Evolutionary conservation across 2,797 vertebrate genomes (phyloP).

Genomic region (Jordanella pulchra): DNA sequence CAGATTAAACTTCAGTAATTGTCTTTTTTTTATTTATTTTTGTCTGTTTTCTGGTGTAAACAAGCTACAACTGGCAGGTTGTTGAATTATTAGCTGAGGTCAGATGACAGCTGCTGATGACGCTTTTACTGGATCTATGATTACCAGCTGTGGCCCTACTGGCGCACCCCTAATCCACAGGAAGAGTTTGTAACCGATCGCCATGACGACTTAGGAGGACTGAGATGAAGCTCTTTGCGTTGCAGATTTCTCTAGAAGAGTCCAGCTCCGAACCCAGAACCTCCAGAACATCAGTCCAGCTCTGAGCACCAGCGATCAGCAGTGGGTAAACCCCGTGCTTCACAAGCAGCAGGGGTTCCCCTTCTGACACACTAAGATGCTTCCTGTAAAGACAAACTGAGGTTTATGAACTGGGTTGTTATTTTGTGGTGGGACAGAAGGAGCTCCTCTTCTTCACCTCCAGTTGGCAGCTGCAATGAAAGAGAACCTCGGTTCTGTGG

Average conservation of each 20-base stretch:
- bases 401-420: no score
- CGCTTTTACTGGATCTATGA: slow-evolving; percentile 41
- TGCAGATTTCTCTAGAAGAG: slow-evolving; percentile 16
- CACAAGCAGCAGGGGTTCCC: no score
- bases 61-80: slow-evolving; percentile 6
- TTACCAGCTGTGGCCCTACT: slow-evolving; percentile 60
- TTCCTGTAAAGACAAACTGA: no score
- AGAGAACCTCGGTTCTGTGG: slow-evolving; percentile 1
- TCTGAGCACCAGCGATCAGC: background rate
- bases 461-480: background rate
- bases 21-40: no score
- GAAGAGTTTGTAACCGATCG: slow-evolving; percentile 49
- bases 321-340: slow-evolving; percentile 46
- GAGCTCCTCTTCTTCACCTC: background rate
- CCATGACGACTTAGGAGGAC: slow-evolving; percentile 26
- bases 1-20: background rate
- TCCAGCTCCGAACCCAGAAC: background rate
- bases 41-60: slow-evolving; percentile 13
- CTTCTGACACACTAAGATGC: slow-evolving; percentile 6
- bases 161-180: slow-evolving; percentile 19
- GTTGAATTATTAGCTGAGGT: slow-evolving; percentile 25
- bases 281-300: slow-evolving; percentile 4
- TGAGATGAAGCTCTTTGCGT: slow-evolving; percentile 2
- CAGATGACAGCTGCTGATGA: slow-evolving; percentile 55
- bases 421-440: no score